Evolutionary conservation across 2,797 vertebrate genomes (phyloP).

Genomic region (Sebastes matsubarae): DNA sequence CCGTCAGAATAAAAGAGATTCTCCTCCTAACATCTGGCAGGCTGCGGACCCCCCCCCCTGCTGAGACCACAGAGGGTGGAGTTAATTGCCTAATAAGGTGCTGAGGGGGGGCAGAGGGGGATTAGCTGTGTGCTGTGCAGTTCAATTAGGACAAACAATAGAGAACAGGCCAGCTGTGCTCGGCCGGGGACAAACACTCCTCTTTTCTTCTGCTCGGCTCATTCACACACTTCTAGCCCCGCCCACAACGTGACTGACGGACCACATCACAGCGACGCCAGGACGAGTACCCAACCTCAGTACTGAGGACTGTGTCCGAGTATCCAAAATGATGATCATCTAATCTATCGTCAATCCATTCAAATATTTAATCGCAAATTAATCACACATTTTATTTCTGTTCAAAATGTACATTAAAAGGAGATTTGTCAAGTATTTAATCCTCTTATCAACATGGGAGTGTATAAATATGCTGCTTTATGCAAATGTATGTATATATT

Average conservation of each 20-base stretch:
- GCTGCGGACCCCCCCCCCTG: constrained; percentile 4
- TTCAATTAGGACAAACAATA: constrained; percentile 72
- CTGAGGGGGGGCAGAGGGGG: constrained; percentile 33
- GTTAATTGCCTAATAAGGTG: constrained; percentile 70
- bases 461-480: too few relatives aligned
- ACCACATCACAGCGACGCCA: not conserved
- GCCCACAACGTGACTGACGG: constrained; percentile 24
- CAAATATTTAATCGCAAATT: too few relatives aligned
- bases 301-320: not conserved
- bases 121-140: constrained; percentile 59
- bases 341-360: too few relatives aligned
- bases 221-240: constrained; percentile 47
- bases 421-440: too few relatives aligned
- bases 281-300: not conserved
- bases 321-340: too few relatives aligned
- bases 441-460: too few relatives aligned
- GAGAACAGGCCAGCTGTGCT: constrained; percentile 65
- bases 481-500: too few relatives aligned
- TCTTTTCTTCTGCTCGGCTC: constrained; percentile 51
- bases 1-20: constrained; percentile 51
- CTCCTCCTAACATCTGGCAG: constrained; percentile 60
- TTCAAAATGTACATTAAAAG: accelerated
- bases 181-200: constrained; percentile 55
- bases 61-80: constrained; percentile 58
- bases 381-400: too few relatives aligned